Conservation (phyloP, 2,888 invertebrate species). For the Agriopis leucophaearia region DNA sequence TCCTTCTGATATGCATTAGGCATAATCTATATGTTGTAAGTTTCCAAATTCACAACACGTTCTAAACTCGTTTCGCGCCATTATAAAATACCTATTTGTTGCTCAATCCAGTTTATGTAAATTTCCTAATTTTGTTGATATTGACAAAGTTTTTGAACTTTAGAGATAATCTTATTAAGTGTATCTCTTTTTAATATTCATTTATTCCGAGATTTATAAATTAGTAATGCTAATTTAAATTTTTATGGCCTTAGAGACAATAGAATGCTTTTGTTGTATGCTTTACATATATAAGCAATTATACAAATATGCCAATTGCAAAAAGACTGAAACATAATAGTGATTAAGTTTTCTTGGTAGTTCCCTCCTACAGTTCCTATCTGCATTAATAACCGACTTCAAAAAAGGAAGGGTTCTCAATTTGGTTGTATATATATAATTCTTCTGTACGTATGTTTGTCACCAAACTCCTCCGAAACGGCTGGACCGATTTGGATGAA, state of each 20-base stretch:
- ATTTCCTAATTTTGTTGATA: conserved; percentile 60
- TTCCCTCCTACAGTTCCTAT: no score
- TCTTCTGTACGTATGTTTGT: no score
- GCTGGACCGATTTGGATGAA: no score
- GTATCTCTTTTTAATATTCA: conserved; percentile 49
- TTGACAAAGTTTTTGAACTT: conserved; percentile 54
- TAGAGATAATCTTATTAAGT: conserved; percentile 53
- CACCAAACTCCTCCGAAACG: no score
- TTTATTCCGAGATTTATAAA: conserved; percentile 43
- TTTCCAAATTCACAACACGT: conserved; percentile 37
- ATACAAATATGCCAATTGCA: no score
- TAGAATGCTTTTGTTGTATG: background rate
- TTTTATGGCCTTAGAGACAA: conserved; percentile 21
- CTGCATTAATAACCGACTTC: no score
- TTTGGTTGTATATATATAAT: no score
- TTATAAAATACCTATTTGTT: conserved; percentile 56
- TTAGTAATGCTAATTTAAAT: background rate
- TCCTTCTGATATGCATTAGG: conserved; percentile 37
- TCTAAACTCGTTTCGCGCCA: conserved; percentile 51
- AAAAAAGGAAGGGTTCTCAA: no score
- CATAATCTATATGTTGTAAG: conserved; percentile 38
- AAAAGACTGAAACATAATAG: no score
- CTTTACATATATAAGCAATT: background rate
- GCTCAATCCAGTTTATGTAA: conserved; percentile 59
- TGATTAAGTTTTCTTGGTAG: no score